A percentile compares a stretch with the other conserved stretches of the same genome.
phyloP scores from a whole-genome alignment of 2,113 vertebrate species.

The Ammodytes dubius region DNA sequence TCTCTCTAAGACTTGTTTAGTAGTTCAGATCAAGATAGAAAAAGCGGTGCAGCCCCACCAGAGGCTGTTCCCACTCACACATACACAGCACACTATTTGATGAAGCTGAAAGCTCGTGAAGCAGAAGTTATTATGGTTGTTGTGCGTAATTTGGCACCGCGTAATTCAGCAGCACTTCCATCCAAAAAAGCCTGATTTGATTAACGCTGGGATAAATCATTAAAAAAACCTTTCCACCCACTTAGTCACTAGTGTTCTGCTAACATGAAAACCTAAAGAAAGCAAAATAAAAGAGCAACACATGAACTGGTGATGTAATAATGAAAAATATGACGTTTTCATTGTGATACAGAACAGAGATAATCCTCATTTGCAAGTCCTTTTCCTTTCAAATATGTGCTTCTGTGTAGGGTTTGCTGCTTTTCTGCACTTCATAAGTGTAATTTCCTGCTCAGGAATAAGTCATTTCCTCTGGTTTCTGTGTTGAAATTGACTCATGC shows the following conservation, averaged over 20 bases:
- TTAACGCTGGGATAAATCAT: constrained; percentile 37
- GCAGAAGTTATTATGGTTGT: constrained; percentile 51
- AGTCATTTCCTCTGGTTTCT: constrained; percentile 8
- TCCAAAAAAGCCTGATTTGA: constrained; percentile 38
- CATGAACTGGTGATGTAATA: background rate
- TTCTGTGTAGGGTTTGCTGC: constrained; percentile 40
- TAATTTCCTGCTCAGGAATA: background rate
- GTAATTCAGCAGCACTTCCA: constrained; percentile 27
- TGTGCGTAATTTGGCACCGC: constrained; percentile 71
- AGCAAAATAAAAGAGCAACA: constrained; percentile 7
- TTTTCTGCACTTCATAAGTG: constrained; percentile 27
- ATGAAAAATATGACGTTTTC: constrained; percentile 32
- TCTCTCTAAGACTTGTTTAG: constrained; percentile 79
- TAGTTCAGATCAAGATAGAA: constrained; percentile 69
- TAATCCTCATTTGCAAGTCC: constrained; percentile 6
- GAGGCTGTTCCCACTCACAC: constrained; percentile 48
- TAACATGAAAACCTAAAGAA: constrained; percentile 17
- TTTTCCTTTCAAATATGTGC: constrained; percentile 12
- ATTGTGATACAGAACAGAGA: constrained; percentile 17
- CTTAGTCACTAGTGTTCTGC: constrained; percentile 22
- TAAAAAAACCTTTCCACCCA: constrained; percentile 46
- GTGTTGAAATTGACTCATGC: constrained; percentile 23
- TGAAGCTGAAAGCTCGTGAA: constrained; percentile 43
- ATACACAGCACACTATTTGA: constrained; percentile 31
- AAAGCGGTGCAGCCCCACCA: constrained; percentile 47